Percentiles rank a stretch among this genome's conserved stretches.
Evolutionary conservation across 2,888 invertebrate genomes (phyloP).

Genomic region (Xylota segnis): DNA sequence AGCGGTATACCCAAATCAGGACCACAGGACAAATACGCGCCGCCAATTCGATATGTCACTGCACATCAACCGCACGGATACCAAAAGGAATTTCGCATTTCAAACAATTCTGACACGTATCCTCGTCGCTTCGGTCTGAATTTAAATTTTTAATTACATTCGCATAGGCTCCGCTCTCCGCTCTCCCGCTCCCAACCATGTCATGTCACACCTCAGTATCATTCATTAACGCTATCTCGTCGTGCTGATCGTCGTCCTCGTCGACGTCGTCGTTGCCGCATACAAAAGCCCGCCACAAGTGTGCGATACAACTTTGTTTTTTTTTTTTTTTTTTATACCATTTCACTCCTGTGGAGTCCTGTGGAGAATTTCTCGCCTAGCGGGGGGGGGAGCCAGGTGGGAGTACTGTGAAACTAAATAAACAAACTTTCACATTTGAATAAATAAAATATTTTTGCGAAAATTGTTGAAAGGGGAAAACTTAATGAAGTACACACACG

Average conservation of each 20-base stretch:
- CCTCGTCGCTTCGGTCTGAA: conserved; percentile 45
- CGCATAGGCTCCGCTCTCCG: not conserved
- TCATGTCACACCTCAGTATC: conserved; percentile 68
- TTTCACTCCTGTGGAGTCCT: not conserved
- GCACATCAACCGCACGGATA: conserved; percentile 55
- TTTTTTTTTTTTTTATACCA: conserved; percentile 22
- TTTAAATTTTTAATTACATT: conserved; percentile 72
- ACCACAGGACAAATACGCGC: not conserved
- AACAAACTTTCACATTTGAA: conserved; percentile 71
- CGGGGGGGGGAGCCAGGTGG: not conserved
- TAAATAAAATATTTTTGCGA: conserved; percentile 66
- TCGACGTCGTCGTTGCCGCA: conserved; percentile 1
- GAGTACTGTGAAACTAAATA: conserved; percentile 31
- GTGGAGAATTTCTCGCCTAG: conserved; percentile 7
- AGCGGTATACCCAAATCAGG: not conserved
- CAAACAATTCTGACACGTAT: conserved; percentile 69
- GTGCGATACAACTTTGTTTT: conserved; percentile 17
- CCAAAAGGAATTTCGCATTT: conserved; percentile 52
- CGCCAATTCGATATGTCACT: conserved; percentile 62
- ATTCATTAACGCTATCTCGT: conserved; percentile 66
- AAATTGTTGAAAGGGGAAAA: conserved; percentile 48
- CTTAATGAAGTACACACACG: conserved; percentile 65
- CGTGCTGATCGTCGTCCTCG: not conserved
- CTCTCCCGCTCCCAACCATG: not conserved
- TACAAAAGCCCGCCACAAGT: conserved; percentile 17